Base-by-base conservation (phyloP, 2,113 vertebrate genomes). In the Mellivora capensis region DNA sequence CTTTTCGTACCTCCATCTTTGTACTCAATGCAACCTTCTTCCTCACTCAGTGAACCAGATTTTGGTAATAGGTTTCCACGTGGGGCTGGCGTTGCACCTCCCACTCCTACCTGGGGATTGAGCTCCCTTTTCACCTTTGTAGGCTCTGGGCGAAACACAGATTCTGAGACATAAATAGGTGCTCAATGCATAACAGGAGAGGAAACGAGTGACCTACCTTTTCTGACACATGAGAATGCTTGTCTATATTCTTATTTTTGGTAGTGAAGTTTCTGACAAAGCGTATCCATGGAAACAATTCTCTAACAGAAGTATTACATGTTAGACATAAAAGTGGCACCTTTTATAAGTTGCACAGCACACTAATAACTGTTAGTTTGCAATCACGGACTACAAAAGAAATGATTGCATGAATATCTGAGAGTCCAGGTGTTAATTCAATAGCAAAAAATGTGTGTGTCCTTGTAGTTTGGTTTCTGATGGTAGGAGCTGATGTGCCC, bases 331-430 rank as follows among this genome's bases (percentile, higher is more conserved):
- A 91, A 95, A 91, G 93, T 64, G 0, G 2, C 9, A 7, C 21
- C 17, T 64, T 91, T 79, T 77, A 74, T 20, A 47, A 91, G 82
- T 72, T 93, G 85, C 31, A 1, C 54, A 20, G 42, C 59, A 64
- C 85, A 90, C 85, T 93, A 94, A 95, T 91, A 90, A 64, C 96
- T 77, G 96, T 79, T 85, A 94, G 97, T 96, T 94, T 95, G 77
- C 97, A 97, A 97, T 95, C 95, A 72, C 20, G 13, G 91, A 88
- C 94, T 67, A 94, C 91, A 95, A 97, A 97, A 69, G 98, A 82
- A 95, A 86, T 95, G 96, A 97, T 97, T 94, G 94, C 91, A 20
- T 18, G 91, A 64, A 47, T 64, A 52, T n/a, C 77, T 83, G 94
- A 93, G 91, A 86, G 59, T 18, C 85, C 94, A 97, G 96, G 98